Evolutionary conservation across 2,888 invertebrate species (phyloP).

Genomic region (Drosophila macrospina): DNA sequence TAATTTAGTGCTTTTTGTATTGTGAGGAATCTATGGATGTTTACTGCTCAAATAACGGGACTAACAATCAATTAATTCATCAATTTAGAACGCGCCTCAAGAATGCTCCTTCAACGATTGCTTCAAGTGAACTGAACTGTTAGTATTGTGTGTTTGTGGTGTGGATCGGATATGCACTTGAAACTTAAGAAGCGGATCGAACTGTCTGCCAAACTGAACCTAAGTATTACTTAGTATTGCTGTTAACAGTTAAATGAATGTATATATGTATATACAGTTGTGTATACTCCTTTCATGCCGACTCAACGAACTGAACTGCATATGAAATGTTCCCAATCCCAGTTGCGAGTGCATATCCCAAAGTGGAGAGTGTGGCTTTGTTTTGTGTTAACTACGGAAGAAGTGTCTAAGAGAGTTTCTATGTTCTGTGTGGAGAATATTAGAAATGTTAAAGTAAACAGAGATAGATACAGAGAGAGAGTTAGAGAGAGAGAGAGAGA

Average conservation of each 20-base stretch:
- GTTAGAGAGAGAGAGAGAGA: slow-evolving; percentile 29
- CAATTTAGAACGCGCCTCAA: slow-evolving; percentile 51
- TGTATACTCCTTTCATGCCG: slow-evolving; percentile 17
- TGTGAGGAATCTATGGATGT: slow-evolving; percentile 85
- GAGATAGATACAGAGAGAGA: slow-evolving; percentile 27
- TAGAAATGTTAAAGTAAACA: slow-evolving; percentile 53
- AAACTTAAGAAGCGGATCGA: slow-evolving; percentile 39
- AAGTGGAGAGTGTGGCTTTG: slow-evolving; percentile 37
- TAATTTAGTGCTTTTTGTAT: slow-evolving; percentile 85
- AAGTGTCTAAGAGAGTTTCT: slow-evolving; percentile 66
- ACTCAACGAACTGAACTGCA: slow-evolving; percentile 5
- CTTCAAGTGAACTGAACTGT: slow-evolving; percentile 36
- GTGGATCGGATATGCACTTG: slow-evolving; percentile 59
- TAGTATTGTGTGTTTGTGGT: slow-evolving; percentile 29
- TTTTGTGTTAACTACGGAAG: slow-evolving; percentile 48
- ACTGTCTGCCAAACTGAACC: slow-evolving; percentile 15
- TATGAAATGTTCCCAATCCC: slow-evolving; percentile 13
- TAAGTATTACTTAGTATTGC: too few species aligned
- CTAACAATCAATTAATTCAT: slow-evolving; percentile 2
- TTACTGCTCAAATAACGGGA: slow-evolving; percentile 8
- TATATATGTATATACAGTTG: slow-evolving; percentile 8
- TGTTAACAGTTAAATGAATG: too few species aligned
- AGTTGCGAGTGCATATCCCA: slow-evolving; percentile 59
- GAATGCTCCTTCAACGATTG: slow-evolving; percentile 20
- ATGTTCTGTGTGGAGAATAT: slow-evolving; percentile 46